phyloP scores from a whole-genome alignment of 2,797 vertebrate genomes.

The Acomys russatus region DNA sequence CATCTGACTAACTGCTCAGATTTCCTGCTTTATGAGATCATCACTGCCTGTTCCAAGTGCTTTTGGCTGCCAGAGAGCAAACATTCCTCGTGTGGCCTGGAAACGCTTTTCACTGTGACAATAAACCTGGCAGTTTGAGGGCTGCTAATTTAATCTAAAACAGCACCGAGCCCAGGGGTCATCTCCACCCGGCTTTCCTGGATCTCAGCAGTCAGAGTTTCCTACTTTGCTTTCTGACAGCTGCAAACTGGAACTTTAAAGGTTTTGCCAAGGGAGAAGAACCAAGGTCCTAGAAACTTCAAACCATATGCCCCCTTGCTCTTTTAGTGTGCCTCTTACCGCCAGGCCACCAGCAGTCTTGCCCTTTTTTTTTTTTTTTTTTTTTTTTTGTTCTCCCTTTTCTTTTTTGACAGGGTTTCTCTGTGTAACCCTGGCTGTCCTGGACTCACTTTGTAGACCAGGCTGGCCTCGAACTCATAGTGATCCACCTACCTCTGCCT shows the following conservation, averaged over 20 bases:
- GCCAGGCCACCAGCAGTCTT: not conserved
- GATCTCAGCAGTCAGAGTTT: not conserved
- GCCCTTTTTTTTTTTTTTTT: not conserved
- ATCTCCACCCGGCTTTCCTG: not conserved
- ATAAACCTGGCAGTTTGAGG: conserved; percentile 31
- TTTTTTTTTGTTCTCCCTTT: too few relatives aligned
- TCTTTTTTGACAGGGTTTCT: too few relatives aligned
- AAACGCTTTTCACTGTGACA: conserved; percentile 34
- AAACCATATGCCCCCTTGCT: not conserved
- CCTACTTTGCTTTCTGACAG: not conserved
- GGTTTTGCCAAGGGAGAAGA: not conserved
- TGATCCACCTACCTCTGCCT: too few relatives aligned
- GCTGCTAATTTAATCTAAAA: conserved; percentile 59
- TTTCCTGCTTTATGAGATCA: conserved; percentile 76
- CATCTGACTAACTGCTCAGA: conserved; percentile 78
- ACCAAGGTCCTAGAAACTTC: conserved; percentile 5
- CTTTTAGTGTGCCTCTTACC: not conserved
- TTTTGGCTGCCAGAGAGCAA: conserved; percentile 74
- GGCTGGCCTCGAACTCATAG: too few relatives aligned
- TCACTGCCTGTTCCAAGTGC: conserved; percentile 66
- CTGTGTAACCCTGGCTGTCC: too few relatives aligned
- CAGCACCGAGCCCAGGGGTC: not conserved
- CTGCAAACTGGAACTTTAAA: not conserved
- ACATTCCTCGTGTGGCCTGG: conserved; percentile 58
- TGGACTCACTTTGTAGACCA: too few relatives aligned